A percentile compares a stretch with the other conserved stretches of the same genome.
These are phyloP conservation scores for Pycnonotus jocosus DNA, from an alignment of 2,113 vertebrate genomes.

Conservation along the genomic window DNA sequence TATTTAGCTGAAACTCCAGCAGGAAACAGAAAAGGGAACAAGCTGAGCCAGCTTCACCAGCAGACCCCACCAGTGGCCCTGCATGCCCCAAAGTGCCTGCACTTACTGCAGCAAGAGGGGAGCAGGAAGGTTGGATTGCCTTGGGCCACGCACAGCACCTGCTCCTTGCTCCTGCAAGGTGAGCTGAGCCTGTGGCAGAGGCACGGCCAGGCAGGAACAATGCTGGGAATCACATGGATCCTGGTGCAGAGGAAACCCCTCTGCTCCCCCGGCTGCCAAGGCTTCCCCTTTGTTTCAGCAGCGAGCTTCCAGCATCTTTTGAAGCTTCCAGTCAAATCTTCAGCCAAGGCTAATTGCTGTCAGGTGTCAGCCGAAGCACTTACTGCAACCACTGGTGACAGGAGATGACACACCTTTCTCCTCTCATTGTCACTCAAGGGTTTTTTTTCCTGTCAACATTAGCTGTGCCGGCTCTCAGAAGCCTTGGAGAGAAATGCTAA, in stretches of 20 bases:
- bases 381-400: not conserved
- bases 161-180: not conserved
- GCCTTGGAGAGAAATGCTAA: slow-evolving; percentile 29
- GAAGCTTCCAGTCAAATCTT: slow-evolving; percentile 18
- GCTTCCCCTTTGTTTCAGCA: not conserved
- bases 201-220: not conserved
- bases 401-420: slow-evolving; percentile 28
- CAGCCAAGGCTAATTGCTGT: slow-evolving; percentile 54
- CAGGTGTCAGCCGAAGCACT: slow-evolving; percentile 7
- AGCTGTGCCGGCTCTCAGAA: not conserved
- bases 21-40: not conserved
- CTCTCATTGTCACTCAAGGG: not conserved
- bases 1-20: not conserved
- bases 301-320: not conserved
- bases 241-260: not conserved
- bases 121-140: not conserved
- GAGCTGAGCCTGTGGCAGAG: not conserved
- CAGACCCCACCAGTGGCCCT: fast-evolving
- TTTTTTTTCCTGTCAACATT: not conserved
- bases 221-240: not conserved
- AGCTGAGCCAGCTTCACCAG: not conserved
- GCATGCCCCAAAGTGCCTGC: not conserved
- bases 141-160: not conserved
- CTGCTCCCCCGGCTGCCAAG: not conserved
- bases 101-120: not conserved